Percentiles rank a stretch among this genome's conserved stretches.
These are phyloP conservation scores for Grantiella picta DNA, from an alignment of 2,113 vertebrate species.

Conservation along the genomic window DNA sequence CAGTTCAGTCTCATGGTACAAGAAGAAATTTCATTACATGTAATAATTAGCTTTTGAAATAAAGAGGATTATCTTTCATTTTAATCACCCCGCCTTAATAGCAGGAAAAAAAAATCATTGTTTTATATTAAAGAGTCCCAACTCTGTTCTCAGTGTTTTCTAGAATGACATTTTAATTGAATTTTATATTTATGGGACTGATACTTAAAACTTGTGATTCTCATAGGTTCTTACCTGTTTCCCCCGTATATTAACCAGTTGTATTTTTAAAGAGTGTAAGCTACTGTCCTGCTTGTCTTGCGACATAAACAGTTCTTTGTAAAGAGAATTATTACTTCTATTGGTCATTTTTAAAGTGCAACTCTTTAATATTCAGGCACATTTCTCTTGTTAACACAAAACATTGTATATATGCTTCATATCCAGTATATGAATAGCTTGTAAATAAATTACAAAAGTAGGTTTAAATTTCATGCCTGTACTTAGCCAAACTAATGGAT, in stretches of 20 bases:
- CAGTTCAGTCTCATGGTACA: neutral
- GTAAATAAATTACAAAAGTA: neutral
- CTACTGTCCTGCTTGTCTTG: neutral
- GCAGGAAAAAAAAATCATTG: neutral
- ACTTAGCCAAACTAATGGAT: neutral
- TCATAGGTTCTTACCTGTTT: neutral
- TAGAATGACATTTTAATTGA: neutral
- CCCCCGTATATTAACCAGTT: neutral
- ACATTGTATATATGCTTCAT: neutral
- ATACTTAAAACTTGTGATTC: neutral
- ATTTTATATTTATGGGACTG: neutral
- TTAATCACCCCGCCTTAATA: slow-evolving; percentile 7
- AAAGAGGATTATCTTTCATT: neutral
- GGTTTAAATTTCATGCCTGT: neutral
- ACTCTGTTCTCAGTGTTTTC: neutral
- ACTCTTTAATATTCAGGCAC: neutral
- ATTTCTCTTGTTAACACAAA: neutral
- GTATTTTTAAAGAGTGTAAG: neutral
- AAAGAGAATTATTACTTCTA: neutral
- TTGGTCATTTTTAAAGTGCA: neutral
- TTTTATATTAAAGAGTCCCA: neutral
- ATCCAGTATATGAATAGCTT: neutral
- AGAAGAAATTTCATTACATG: neutral
- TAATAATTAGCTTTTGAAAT: slow-evolving; percentile 33
- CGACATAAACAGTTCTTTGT: neutral